Evolutionary conservation across 1,140 invertebrate species (phyloP).

Genomic region (Aphis craccivora): DNA sequence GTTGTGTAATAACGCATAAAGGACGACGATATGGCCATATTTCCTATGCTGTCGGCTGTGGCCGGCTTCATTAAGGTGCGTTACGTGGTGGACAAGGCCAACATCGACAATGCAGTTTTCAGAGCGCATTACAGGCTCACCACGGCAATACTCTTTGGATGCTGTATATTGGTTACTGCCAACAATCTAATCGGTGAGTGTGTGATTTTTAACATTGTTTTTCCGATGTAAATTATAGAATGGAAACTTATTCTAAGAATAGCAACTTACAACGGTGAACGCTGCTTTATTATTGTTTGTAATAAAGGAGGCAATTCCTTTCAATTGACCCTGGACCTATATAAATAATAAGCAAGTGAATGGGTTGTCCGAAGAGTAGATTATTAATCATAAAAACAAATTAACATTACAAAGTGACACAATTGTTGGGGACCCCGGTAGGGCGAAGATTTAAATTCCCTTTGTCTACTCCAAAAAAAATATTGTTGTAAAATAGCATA

Average conservation of each 20-base stretch:
- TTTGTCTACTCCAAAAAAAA: neutral
- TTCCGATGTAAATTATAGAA: neutral
- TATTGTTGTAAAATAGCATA: neutral
- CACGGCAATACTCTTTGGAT: slow-evolving; percentile 83
- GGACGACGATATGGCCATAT: slow-evolving; percentile 74
- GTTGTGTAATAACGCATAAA: neutral
- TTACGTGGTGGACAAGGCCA: slow-evolving; percentile 82
- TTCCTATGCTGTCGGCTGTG: slow-evolving; percentile 81
- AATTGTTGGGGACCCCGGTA: neutral
- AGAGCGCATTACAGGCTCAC: slow-evolving; percentile 89
- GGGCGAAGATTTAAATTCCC: neutral
- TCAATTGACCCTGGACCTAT: slow-evolving; percentile 57
- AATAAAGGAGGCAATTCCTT: slow-evolving; percentile 53
- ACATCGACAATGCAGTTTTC: slow-evolving; percentile 90
- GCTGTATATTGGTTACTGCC: slow-evolving; percentile 86
- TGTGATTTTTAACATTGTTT: neutral
- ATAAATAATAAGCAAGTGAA: slow-evolving; percentile 46
- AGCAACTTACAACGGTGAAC: slow-evolving; percentile 11
- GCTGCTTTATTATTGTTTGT: slow-evolving; percentile 54
- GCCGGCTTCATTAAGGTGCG: slow-evolving; percentile 87
- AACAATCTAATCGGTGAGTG: slow-evolving; percentile 85
- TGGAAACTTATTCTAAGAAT: neutral
- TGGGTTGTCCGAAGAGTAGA: neutral
- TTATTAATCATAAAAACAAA: slow-evolving; percentile 48
- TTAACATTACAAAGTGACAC: neutral